Evolutionary conservation across 35 echinoderm and acorn worm genomes (phyloP), one percentile per base, ranked within the genome.

Genomic region (Chiridota heheva): DNA sequence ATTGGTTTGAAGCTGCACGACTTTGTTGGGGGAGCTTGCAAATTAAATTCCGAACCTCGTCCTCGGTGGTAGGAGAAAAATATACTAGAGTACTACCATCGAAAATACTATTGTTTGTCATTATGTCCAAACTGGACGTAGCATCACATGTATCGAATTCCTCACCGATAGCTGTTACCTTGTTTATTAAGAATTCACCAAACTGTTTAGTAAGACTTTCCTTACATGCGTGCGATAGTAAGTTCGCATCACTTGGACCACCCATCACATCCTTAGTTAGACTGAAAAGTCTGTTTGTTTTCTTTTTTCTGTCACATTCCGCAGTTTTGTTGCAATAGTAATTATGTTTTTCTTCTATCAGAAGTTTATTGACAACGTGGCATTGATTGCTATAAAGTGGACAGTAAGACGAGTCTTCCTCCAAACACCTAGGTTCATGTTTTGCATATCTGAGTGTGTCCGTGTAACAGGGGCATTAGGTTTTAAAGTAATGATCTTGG

Each of bases 131-230:
- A n/a, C n/a, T n/a, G n/a, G 47, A 15, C 17, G 12, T 58, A 12
- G 1, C n/a, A 33, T 35, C 73, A 6, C 7, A 27, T 1, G 2
- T 36, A 77, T 77, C 73, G 44, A 77, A 77, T 27, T 59, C 2
- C 16, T 58, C 1, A 17, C 30, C 28, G 32, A 77, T 77, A 6
- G 5, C 6, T 6, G 47, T 16, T 17, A 77, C 36, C 39, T 77
- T 77, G 30, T 77, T 27, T 12, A 77, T 77, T 46, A 77, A 77
- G 44, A 58, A 77, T 17, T 77, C 35, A 60, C 44, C 60, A 33
- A 77, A 77, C 10, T 36, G 47, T 29, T 58, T 60, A 2, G 73
- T 36, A 17, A 77, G 73, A 12, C 17, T 35, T 3, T 77, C 4
- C 29, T 18, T 31, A 10, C 26, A 17, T 35, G 18, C 37, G 44